phyloP scores from a whole-genome alignment of 2,113 vertebrate species.

The Phalacrocorax carbo region DNA sequence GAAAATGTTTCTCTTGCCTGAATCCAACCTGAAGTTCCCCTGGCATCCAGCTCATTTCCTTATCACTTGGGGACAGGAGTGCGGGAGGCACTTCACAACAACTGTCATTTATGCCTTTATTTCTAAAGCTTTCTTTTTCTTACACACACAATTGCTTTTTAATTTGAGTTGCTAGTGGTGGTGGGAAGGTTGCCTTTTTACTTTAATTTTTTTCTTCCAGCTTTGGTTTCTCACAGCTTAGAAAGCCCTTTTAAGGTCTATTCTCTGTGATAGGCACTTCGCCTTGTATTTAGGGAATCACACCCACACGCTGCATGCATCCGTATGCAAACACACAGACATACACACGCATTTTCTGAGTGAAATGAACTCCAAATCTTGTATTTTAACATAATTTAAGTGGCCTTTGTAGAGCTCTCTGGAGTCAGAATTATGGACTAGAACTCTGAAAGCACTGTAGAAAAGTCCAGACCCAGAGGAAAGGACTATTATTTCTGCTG shows the following conservation, averaged over 20 bases:
- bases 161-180: not conserved
- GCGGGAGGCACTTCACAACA: conserved; percentile 4
- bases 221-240: conserved; percentile 56
- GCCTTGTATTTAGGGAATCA: conserved; percentile 45
- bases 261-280: conserved; percentile 31
- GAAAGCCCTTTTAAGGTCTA: conserved; percentile 55
- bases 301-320: not conserved
- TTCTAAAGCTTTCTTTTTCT: conserved; percentile 25
- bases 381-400: not conserved
- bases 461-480: not conserved
- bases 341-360: not conserved
- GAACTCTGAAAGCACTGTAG: not conserved
- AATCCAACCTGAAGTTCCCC: conserved; percentile 3
- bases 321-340: conserved; percentile 25
- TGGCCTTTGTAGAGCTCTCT: not conserved
- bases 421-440: not conserved
- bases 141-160: conserved; percentile 1
- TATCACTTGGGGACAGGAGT: conserved; percentile 7
- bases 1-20: conserved; percentile 1
- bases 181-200: not conserved
- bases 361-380: not conserved
- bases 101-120: conserved; percentile 16
- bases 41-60: not conserved
- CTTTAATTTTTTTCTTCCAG: not conserved
- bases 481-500: not conserved